Percentiles rank a stretch among this genome's conserved stretches.
phyloP scores from a whole-genome alignment of 2,113 vertebrate genomes.

The Colius striatus region DNA sequence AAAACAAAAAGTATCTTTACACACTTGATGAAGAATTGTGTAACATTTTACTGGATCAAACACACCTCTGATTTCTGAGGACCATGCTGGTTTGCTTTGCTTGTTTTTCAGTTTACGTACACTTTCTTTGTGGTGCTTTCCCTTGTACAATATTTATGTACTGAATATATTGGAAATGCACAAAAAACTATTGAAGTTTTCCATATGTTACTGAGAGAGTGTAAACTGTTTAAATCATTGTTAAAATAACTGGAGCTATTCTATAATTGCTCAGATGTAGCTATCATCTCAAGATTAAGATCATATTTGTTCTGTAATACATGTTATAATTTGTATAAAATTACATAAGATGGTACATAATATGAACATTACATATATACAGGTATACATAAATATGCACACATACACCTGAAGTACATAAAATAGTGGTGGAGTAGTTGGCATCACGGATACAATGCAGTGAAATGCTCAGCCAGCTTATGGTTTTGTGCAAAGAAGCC shows the following conservation, averaged over 20 bases:
- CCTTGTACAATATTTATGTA: neutral
- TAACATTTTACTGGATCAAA: neutral
- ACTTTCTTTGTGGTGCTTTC: neutral
- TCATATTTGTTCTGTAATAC: neutral
- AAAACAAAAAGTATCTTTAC: neutral
- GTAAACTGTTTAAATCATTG: neutral
- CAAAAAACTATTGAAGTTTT: neutral
- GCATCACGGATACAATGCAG: neutral
- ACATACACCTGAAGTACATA: too few relatives aligned
- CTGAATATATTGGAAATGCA: neutral
- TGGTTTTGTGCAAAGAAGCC: neutral
- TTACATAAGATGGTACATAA: neutral
- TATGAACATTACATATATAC: too few relatives aligned
- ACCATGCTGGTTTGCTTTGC: accelerated
- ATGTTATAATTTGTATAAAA: neutral
- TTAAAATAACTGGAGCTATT: neutral
- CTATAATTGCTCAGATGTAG: neutral
- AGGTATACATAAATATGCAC: too few relatives aligned
- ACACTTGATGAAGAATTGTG: neutral
- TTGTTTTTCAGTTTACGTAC: neutral
- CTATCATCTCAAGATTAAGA: neutral
- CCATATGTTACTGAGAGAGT: neutral
- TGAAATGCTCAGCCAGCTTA: neutral
- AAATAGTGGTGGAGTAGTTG: neutral
- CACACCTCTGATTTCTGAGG: neutral